Evolutionary conservation across 2,113 vertebrate genomes (phyloP), one percentile per base, ranked within the genome.

Genomic region (Acrocephalus kingi): DNA sequence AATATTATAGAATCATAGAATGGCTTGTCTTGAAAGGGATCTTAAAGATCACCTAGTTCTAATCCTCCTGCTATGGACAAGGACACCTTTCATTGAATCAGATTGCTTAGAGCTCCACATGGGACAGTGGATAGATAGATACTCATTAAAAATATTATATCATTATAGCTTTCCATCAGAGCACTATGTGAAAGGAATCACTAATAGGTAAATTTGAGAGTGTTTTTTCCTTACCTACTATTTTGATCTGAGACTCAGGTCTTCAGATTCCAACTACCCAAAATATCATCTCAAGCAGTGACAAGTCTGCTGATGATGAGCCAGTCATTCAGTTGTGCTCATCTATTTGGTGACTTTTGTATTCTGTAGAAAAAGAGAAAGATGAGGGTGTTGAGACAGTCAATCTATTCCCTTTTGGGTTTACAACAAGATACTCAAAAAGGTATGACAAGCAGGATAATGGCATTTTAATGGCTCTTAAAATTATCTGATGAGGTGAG

Each of bases 91-190:
- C 55, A 35, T 8, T 41, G 9, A 24, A n/a, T 41, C 21, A 46
- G 33, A 46, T 39, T 75, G 10, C 16, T 74, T 23, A 67, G 39
- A 75, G 24, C 28, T 46, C 19, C 41, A 17, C 35, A n/a, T 49
- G 6, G 74, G 28, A 93, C 13, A 22, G 16, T 45, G 45, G 22
- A 45, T 21, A 27, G 48, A 46, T 25, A 33, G 33, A 46, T 33
- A 46, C 2, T 45, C 2, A 4, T n/a, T 77, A 75, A 22, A 69
- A 64, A 54, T 30, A n/a, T 6, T 5, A 3, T 72, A 48, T 1
- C 0, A 1, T 41, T 55, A 0, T 2, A 78, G 20, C 6, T 58
- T 84, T 77, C 25, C 3, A 6, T 43, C 6, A 41, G 30, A 80
- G 7, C 13, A 37, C 13, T 41, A 9, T 28, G 13, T 56, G 24